Conservation (phyloP, 2,888 invertebrate species). For the Noctua comes region DNA sequence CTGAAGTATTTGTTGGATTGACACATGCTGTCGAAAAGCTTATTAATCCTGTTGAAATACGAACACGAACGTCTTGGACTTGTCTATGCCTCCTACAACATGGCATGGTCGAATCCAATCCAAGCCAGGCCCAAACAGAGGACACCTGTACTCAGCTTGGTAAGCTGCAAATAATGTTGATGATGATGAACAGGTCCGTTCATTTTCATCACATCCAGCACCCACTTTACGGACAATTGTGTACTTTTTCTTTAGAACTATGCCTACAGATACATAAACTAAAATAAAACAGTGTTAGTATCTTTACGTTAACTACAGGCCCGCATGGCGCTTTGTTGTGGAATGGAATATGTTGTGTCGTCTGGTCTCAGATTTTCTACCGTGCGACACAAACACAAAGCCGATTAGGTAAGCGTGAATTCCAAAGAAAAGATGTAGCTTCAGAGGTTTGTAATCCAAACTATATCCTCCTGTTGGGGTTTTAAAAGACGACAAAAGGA, state of each 20-base stretch:
- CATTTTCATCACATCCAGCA: too few species aligned
- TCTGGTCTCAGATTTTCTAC: slow-evolving; percentile 6
- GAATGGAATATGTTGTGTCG: neutral
- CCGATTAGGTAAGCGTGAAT: slow-evolving; percentile 15
- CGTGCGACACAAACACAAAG: slow-evolving; percentile 7
- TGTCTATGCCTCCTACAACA: too few species aligned
- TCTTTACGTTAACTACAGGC: neutral
- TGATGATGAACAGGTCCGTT: too few species aligned
- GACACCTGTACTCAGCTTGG: too few species aligned
- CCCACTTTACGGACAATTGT: neutral
- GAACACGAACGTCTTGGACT: too few species aligned
- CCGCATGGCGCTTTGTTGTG: neutral
- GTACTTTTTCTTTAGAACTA: neutral
- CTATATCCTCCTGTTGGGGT: slow-evolving; percentile 3
- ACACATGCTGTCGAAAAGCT: too few species aligned
- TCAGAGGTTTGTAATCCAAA: slow-evolving; percentile 1
- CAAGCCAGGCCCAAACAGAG: too few species aligned
- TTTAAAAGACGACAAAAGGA: slow-evolving; percentile 24
- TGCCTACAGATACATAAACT: neutral
- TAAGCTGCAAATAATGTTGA: too few species aligned
- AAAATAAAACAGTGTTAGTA: neutral
- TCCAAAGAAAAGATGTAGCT: slow-evolving; percentile 1
- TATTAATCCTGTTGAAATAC: too few species aligned
- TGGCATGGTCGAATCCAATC: too few species aligned
- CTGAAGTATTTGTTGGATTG: too few species aligned